Evolutionary conservation across 2,113 vertebrate species (phyloP).

Genomic region (Cranoglanis bouderius): DNA sequence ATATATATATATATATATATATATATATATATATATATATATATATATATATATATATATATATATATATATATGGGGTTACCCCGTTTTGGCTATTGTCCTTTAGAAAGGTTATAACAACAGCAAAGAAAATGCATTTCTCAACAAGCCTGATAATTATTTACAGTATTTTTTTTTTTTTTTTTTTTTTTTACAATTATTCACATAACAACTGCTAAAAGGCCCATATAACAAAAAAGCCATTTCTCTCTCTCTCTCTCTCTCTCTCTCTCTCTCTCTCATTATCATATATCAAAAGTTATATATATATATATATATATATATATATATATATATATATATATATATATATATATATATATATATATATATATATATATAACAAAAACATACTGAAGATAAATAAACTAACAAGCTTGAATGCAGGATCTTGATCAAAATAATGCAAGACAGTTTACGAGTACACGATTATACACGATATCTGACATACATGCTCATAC

Average conservation of each 20-base stretch:
- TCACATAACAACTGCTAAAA: background rate
- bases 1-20: no score
- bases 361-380: no score
- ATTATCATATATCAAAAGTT: background rate
- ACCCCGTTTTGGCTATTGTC: background rate
- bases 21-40: no score
- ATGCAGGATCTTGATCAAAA: background rate
- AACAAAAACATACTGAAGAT: background rate
- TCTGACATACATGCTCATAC: conserved; percentile 37
- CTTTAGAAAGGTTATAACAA: background rate
- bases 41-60: no score
- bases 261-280: background rate
- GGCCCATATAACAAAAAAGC: background rate
- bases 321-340: no score
- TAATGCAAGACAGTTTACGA: background rate
- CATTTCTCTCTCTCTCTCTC: background rate
- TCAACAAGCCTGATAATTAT: background rate
- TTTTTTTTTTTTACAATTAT: no score
- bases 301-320: no score
- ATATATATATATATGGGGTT: no score
- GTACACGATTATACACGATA: conserved; percentile 24
- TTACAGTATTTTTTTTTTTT: background rate
- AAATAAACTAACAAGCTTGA: background rate
- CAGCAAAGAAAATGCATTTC: background rate
- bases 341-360: no score